Evolutionary conservation across 2,797 vertebrate genomes (phyloP), one percentile per base, ranked within the genome.

Genomic region (Todus mexicanus): DNA sequence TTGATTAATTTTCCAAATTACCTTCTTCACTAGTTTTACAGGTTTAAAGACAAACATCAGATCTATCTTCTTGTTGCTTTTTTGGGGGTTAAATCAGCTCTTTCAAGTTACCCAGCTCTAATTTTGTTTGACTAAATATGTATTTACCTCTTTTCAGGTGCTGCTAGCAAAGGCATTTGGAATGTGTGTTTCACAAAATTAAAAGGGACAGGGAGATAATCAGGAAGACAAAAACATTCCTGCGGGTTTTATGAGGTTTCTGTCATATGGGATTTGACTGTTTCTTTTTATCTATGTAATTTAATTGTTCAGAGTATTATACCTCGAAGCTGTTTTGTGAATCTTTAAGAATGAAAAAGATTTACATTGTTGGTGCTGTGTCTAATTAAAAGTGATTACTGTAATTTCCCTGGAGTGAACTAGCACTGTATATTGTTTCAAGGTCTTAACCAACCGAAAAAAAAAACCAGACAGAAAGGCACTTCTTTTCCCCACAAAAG

Each of bases 351-450:
- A 91, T 3, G 7, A 56, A 74, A 63, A 86, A 92, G 70, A 71
- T 90, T 89, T 92, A 93, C 57, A 76, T 88, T 84, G 38, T 60
- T 87, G 42, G 33, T 84, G 73, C 84, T 70, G 40, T 71, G 84
- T 74, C 93, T 82, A 91, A 87, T 93, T 93, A 89, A 70, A 92
- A 92, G 92, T 69, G 79, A 96, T 86, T 74, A 77, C 25, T 91
- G 38, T 89, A 48, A 93, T 89, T 91, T 94, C 78, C 69, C 91
- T 81, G 47, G 69, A 90, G 82, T 54, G 50, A 93, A 56, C n/a
- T 60, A 90, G 40, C 51, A 68, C 38, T 59, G 48, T 45, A 53
- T 68, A 89, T 61, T 82, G 38, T 88, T 93, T 90, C 84, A 90
- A 92, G 51, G 42, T 83, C 69, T 77, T 65, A 86, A 92, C 45